Percentiles rank a stretch among this genome's conserved stretches.
phyloP scores from a whole-genome alignment of 1,140 invertebrate genomes.

The Scaptomyza montana region DNA sequence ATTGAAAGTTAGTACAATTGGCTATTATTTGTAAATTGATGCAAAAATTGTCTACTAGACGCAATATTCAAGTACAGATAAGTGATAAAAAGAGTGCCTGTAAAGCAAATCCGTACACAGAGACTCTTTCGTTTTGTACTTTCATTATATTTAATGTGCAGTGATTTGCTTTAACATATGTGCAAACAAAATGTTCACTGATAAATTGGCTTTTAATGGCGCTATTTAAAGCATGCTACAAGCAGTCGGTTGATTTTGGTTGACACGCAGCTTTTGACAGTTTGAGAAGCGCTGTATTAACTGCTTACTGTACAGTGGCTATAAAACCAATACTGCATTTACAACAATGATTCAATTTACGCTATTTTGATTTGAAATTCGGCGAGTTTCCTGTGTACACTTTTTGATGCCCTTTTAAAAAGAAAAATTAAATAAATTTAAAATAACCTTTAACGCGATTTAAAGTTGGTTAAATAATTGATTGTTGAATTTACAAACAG shows the following conservation, averaged over 20 bases:
- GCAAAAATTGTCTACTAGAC: conserved; percentile 2
- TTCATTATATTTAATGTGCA: conserved; percentile 22
- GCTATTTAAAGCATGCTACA: conserved; percentile 9
- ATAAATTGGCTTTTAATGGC: conserved; percentile 30
- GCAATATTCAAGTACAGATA: conserved; percentile 16
- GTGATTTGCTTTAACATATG: conserved; percentile 26
- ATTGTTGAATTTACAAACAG: too few species aligned
- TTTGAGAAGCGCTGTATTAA: conserved; percentile 6
- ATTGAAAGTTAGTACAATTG: not conserved
- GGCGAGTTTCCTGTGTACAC: not conserved
- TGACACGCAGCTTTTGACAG: not conserved
- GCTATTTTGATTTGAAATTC: not conserved
- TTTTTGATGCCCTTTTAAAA: not conserved
- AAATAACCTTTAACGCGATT: too few species aligned
- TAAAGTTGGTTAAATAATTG: too few species aligned
- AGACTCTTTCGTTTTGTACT: not conserved
- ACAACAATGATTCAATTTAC: conserved; percentile 23
- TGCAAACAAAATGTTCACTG: not conserved
- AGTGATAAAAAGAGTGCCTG: not conserved
- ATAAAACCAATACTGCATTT: conserved; percentile 27
- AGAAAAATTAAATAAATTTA: too few species aligned
- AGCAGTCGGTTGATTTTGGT: not conserved
- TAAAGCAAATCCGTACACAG: not conserved
- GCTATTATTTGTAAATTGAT: conserved; percentile 4
- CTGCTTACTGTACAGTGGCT: conserved; percentile 17